Conservation (phyloP, 2,113 vertebrate species). For the Onychorhynchus coronatus region DNA sequence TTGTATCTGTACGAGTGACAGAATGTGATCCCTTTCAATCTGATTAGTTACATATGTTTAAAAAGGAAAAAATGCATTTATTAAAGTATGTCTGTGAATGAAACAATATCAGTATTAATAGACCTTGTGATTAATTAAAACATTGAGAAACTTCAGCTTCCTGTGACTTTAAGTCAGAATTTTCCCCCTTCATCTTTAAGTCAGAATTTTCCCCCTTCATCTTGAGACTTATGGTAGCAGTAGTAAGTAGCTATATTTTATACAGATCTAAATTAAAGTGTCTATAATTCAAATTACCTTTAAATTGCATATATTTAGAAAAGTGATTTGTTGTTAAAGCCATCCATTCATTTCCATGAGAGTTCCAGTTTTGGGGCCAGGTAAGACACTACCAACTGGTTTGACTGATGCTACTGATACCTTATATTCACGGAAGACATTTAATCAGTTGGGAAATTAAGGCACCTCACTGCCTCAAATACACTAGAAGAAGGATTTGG, state of each 20-base stretch:
- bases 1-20: not conserved
- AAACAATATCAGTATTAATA: not conserved
- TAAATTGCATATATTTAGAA: not conserved
- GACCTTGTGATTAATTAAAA: not conserved
- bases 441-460: not conserved
- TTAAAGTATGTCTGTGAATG: not conserved
- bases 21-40: not conserved
- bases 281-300: not conserved
- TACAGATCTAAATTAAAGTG: not conserved
- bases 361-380: not conserved
- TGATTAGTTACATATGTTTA: not conserved
- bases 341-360: not conserved
- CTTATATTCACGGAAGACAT: not conserved
- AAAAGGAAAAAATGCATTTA: accelerated
- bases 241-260: not conserved
- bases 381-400: not conserved
- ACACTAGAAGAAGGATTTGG: not conserved
- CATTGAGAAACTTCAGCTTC: not conserved
- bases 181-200: not conserved
- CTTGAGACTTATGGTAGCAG: not conserved
- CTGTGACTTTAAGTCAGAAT: not conserved
- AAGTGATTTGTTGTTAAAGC: not conserved
- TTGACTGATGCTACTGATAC: not conserved
- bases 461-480: not conserved
- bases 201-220: not conserved